Conservation (phyloP, 2,797 vertebrate species). For the Astyanax mexicanus region DNA sequence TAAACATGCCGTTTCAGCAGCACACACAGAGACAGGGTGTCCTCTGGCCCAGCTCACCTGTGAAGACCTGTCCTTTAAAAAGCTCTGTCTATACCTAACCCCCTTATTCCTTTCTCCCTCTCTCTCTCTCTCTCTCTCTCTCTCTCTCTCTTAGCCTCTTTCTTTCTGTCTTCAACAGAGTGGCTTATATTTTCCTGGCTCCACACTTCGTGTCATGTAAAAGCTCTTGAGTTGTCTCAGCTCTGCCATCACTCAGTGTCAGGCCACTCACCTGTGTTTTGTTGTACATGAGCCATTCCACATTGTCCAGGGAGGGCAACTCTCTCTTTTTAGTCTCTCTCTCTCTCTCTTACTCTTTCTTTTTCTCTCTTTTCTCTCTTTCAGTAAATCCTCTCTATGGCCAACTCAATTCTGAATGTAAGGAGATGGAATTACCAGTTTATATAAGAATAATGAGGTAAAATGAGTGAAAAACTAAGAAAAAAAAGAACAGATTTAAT, state of each 20-base stretch:
- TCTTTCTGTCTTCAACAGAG: conserved; percentile 28
- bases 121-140: conserved; percentile 61
- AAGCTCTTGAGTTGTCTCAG: conserved; percentile 36
- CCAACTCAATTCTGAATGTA: conserved; percentile 30
- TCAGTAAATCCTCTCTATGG: neutral
- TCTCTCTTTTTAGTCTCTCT: too few relatives aligned
- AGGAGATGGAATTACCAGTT: too few relatives aligned
- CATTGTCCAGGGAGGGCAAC: neutral
- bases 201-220: conserved; percentile 39
- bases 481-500: too few relatives aligned
- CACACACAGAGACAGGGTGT: conserved; percentile 56
- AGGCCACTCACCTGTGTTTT: conserved; percentile 57
- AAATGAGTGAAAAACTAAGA: too few relatives aligned
- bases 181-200: conserved; percentile 31
- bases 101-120: conserved; percentile 56
- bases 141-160: conserved; percentile 43
- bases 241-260: conserved; percentile 58
- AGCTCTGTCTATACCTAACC: conserved; percentile 63
- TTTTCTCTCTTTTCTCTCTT: conserved; percentile 5
- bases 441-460: too few relatives aligned
- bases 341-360: conserved; percentile 3
- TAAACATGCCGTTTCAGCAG: conserved; percentile 64
- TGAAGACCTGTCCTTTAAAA: conserved; percentile 67
- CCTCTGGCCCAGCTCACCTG: conserved; percentile 75
- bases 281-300: conserved; percentile 28